These are phyloP conservation scores for Anoncus sp. DNA, from an alignment of 2,888 invertebrate species.

Conservation along the genomic window DNA sequence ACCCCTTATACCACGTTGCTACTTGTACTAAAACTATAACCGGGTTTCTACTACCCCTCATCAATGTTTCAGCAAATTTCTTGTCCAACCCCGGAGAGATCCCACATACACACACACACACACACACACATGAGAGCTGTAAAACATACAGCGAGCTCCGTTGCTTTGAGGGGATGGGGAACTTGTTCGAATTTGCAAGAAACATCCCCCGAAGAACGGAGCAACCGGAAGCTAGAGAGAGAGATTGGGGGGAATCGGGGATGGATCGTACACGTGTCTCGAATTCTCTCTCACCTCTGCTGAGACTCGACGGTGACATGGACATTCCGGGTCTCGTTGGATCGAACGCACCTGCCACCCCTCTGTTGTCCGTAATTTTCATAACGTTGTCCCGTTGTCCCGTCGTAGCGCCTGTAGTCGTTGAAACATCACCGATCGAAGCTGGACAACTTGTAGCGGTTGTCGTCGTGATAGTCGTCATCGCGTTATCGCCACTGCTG, in stretches of 20 bases:
- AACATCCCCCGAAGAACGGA: conserved; percentile 18
- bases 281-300: conserved; percentile 88
- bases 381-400: conserved; percentile 75
- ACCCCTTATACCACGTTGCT: conserved; percentile 51
- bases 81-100: conserved; percentile 47
- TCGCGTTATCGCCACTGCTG: conserved; percentile 66
- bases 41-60: conserved; percentile 65
- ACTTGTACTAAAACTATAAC: conserved; percentile 70
- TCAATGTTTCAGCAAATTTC: conserved; percentile 75
- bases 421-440: conserved; percentile 73
- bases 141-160: conserved; percentile 5
- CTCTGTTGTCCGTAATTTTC: conserved; percentile 77
- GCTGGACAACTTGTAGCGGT: conserved; percentile 76
- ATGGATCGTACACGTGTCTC: conserved; percentile 23
- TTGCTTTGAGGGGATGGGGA: neutral
- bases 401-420: conserved; percentile 69
- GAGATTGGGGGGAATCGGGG: conserved; percentile 6
- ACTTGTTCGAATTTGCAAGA: conserved; percentile 41
- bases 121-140: conserved; percentile 10
- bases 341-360: conserved; percentile 72
- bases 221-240: conserved; percentile 24
- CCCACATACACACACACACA: neutral
- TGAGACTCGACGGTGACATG: conserved; percentile 90
- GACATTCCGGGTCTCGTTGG: conserved; percentile 82
- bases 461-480: conserved; percentile 75